Percentiles rank a stretch among this genome's conserved stretches.
phyloP scores from a whole-genome alignment of 2,888 invertebrate species.

The Pristionchus maxplancki region DNA sequence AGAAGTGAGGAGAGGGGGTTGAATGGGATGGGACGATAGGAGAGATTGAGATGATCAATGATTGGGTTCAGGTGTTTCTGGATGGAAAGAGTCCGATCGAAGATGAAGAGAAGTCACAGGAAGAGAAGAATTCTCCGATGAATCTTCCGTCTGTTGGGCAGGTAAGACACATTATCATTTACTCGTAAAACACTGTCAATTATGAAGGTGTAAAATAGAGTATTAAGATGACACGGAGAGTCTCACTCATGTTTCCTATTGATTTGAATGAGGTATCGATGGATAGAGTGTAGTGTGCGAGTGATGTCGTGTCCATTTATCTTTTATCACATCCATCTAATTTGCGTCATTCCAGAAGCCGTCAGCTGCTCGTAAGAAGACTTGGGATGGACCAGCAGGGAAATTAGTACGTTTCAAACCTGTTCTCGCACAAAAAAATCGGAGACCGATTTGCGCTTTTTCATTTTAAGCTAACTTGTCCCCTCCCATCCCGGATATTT shows the following conservation, averaged over 20 bases:
- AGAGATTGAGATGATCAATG: not conserved
- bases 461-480: not conserved
- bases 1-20: not conserved
- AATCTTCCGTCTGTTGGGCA: not conserved
- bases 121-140: not conserved
- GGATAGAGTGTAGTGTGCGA: constrained; percentile 7
- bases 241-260: not conserved
- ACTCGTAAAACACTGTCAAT: too few species aligned
- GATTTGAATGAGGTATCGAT: not conserved
- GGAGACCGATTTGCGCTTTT: not conserved
- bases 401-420: constrained; percentile 1
- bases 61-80: not conserved
- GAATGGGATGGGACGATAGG: not conserved
- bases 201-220: not conserved
- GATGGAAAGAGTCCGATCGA: not conserved
- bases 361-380: not conserved
- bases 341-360: not conserved
- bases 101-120: not conserved
- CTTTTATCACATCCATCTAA: not conserved
- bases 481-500: not conserved
- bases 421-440: not conserved
- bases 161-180: not conserved
- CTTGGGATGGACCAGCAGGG: not conserved
- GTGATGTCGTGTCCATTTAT: not conserved
- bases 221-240: not conserved